Percentiles rank a stretch among this genome's conserved stretches.
phyloP scores from a whole-genome alignment of 2,888 invertebrate species.

The Phortica magna region DNA sequence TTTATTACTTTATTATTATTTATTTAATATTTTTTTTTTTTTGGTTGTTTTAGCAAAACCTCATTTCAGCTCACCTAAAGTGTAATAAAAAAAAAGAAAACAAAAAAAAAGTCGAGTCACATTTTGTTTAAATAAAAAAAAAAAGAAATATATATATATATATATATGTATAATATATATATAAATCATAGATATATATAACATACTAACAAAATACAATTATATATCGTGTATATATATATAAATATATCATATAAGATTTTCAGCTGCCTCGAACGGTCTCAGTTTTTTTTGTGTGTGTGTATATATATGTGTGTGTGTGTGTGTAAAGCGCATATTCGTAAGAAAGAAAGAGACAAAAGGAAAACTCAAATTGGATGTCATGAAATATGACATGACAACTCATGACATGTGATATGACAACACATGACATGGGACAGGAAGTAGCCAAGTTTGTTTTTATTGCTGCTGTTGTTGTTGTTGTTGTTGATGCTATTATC shows the following conservation, averaged over 20 bases:
- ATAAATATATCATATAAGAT: constrained; percentile 36
- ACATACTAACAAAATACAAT: constrained; percentile 15
- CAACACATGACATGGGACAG: not conserved
- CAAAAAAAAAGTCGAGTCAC: constrained; percentile 63
- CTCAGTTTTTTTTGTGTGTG: constrained; percentile 27
- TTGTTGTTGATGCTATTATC: not conserved
- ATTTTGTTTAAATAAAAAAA: constrained; percentile 60
- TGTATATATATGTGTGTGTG: constrained; percentile 29
- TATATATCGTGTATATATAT: constrained; percentile 42
- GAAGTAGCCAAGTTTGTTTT: not conserved
- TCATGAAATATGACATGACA: no score
- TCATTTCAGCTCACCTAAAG: constrained; percentile 15
- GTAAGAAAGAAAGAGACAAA: not conserved
- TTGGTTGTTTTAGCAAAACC: constrained; percentile 51
- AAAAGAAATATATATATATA: constrained; percentile 51
- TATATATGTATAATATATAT: constrained; percentile 22
- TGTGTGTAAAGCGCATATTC: constrained; percentile 15
- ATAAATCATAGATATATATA: constrained; percentile 13
- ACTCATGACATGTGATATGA: not conserved
- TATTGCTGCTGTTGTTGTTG: constrained; percentile 7
- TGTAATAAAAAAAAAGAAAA: constrained; percentile 61
- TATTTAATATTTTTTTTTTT: constrained; percentile 23
- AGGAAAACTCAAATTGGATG: not conserved
- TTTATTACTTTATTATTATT: constrained; percentile 37
- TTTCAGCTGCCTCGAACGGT: constrained; percentile 31